Base-by-base conservation (phyloP, 2,113 vertebrate species). In the Brachionichthys hirsutus region DNA sequence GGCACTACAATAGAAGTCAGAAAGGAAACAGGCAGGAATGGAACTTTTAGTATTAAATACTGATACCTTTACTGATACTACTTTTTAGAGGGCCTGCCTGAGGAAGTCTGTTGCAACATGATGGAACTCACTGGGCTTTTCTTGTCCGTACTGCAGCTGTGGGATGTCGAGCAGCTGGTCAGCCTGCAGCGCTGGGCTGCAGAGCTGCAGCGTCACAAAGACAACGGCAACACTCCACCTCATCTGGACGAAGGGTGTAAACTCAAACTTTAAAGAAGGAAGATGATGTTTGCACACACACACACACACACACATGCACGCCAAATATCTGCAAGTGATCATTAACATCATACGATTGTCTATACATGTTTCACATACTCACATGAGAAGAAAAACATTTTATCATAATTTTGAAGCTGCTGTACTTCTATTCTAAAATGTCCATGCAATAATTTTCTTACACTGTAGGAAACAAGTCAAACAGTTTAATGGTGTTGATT, bases 191-290 rank as follows among this genome's bases (percentile, higher is more conserved):
- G 78, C 43, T 0, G 67, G 6, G 36, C 54, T 48, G 65, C 75
- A 74, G 48, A 83, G 38, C 68, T 82, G 85, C 74, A 90, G 51
- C 61, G 77, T 0, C 2, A 36, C 6, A 44, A 84, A n/a, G 42
- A 86, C 42, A 12, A 80, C 69, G 24, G 61, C 43, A 1, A 86
- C 22, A 9, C 53, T 43, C 47, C 75, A 52, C 82, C 62, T 80
- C 89, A 85, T 89, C 89, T 87, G 78, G 16, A 75, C 44, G 60
- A 30, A 72, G 3, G 36, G 6, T 34, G 41, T 24, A 30, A 30
- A 30, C 8, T 30, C 24, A 2, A 30, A 30, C 24, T 30, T 30
- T 30, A 6, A 30, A 30, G 8, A 30, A 8, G 4, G 8, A 30
- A 30, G 8, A 30, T 30, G 24, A 30, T 30, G 24, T 6, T 4